These are phyloP conservation scores for Odontamblyopus rebecca DNA, from an alignment of 2,797 vertebrate genomes.

Conservation along the genomic window DNA sequence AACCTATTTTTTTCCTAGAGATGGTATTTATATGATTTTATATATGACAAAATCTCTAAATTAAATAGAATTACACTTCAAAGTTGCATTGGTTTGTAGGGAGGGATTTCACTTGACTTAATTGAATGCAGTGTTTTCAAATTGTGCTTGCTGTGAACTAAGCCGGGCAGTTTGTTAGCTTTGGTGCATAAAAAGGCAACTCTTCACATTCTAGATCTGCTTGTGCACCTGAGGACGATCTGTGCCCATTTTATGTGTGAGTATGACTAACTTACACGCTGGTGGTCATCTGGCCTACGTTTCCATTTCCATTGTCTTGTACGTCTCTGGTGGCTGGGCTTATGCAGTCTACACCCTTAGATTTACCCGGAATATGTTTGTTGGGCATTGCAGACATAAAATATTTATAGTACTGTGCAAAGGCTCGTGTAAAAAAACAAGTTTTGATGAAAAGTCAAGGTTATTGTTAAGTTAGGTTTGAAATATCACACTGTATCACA, in stretches of 20 bases:
- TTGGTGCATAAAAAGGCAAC: slow-evolving; percentile 85
- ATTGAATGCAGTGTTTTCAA: slow-evolving; percentile 33
- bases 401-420: background rate
- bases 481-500: background rate
- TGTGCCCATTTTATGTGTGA: slow-evolving; percentile 97
- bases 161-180: slow-evolving; percentile 82
- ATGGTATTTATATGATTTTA: background rate
- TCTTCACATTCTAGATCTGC: slow-evolving; percentile 97
- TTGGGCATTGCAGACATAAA: background rate
- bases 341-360: slow-evolving; percentile 37
- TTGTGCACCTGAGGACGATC: slow-evolving; percentile 92
- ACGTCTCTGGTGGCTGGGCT: slow-evolving; percentile 32
- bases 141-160: slow-evolving; percentile 74
- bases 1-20: too few species aligned
- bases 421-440: background rate
- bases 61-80: background rate
- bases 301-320: slow-evolving; percentile 26
- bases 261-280: slow-evolving; percentile 85
- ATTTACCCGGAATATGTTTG: slow-evolving; percentile 60
- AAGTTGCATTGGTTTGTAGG: background rate
- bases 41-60: too few species aligned
- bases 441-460: background rate
- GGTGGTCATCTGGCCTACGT: slow-evolving; percentile 39
- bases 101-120: slow-evolving; percentile 11
- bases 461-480: background rate